Evolutionary conservation across 1,140 invertebrate genomes (phyloP).

Genomic region (Temnothorax nylanderi): DNA sequence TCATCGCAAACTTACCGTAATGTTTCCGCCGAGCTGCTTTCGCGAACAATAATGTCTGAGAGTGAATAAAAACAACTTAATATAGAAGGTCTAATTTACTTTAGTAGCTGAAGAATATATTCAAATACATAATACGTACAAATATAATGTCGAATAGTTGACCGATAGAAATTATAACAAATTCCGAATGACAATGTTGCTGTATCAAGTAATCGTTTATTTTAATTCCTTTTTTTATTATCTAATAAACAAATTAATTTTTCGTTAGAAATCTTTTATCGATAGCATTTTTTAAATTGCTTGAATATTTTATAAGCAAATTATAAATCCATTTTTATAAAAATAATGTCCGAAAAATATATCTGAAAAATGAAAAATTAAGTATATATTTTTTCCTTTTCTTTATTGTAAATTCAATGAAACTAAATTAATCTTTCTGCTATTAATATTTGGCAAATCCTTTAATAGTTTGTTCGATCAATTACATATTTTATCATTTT

Average conservation of each 20-base stretch:
- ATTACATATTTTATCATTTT: conserved; percentile 5
- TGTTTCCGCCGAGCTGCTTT: conserved; percentile 26
- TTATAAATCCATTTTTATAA: background rate
- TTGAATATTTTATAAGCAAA: background rate
- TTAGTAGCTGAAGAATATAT: background rate
- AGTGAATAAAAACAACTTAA: background rate
- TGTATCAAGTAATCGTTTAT: background rate
- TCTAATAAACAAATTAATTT: background rate
- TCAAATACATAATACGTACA: background rate
- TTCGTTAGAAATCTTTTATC: background rate
- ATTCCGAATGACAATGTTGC: background rate
- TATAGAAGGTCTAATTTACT: background rate
- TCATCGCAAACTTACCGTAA: conserved; percentile 42
- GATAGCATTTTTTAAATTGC: background rate
- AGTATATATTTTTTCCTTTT: background rate
- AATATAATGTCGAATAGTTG: background rate
- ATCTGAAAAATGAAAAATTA: background rate
- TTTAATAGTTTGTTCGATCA: background rate
- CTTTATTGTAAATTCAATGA: background rate
- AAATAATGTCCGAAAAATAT: background rate
- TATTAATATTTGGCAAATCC: background rate
- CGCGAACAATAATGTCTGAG: conserved; percentile 21
- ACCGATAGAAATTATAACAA: background rate
- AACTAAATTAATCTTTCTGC: conserved; percentile 1
- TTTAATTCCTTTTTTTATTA: background rate